These are phyloP conservation scores for Puntigrus tetrazona DNA, from an alignment of 2,113 vertebrate genomes.

Conservation along the genomic window DNA sequence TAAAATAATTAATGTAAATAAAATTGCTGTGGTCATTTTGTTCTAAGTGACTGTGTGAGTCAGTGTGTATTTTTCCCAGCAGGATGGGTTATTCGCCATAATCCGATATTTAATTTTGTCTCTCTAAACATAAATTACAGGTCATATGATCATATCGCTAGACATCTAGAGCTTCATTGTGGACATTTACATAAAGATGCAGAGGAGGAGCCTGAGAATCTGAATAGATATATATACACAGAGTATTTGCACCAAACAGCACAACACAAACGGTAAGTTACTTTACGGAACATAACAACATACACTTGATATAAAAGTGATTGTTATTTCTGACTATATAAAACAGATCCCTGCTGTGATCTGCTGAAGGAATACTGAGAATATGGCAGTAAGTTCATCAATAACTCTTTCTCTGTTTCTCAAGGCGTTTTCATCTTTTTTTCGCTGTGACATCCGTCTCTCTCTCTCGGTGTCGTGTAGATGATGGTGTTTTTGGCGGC, in stretches of 20 bases:
- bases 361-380: background rate
- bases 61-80: background rate
- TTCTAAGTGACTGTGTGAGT: background rate
- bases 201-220: background rate
- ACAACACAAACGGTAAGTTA: background rate
- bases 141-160: background rate
- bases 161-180: background rate
- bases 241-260: background rate
- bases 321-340: background rate
- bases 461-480: background rate
- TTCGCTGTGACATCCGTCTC: background rate
- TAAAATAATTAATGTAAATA: no score
- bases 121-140: background rate
- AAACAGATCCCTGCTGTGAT: background rate
- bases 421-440: background rate
- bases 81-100: background rate
- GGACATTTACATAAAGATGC: background rate
- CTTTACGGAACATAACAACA: background rate
- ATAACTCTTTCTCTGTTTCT: background rate
- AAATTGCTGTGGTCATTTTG: background rate
- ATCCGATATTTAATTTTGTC: background rate
- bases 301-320: background rate
- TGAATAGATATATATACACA: background rate
- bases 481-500: background rate
- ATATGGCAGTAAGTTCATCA: background rate